Conservation (phyloP, 2,113 vertebrate species). For the Sinocyclocheilus grahami region DNA sequence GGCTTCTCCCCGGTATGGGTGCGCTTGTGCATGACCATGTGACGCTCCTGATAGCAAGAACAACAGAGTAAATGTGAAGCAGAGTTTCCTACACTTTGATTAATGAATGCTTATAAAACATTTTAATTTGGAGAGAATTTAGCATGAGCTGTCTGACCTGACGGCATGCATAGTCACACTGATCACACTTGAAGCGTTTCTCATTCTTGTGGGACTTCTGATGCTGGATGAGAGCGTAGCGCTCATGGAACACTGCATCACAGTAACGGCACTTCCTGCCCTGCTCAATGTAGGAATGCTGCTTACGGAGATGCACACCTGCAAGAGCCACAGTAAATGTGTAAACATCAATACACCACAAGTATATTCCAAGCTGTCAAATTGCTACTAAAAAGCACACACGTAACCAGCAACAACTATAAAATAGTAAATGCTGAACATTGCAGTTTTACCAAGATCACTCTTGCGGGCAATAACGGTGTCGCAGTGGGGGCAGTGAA, state of each 20-base stretch:
- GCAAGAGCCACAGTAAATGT: neutral
- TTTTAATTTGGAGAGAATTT: neutral
- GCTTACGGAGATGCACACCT: constrained; percentile 95
- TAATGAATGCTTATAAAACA: neutral
- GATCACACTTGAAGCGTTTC: constrained; percentile 96
- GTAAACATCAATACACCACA: neutral
- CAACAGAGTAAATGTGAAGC: neutral
- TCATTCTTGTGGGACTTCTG: constrained; percentile 98
- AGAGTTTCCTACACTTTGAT: neutral
- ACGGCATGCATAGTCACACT: constrained; percentile 95
- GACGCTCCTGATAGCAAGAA: constrained; percentile 81
- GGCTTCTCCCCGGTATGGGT: constrained; percentile 98
- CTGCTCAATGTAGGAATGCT: constrained; percentile 96
- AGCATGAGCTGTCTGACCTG: constrained; percentile 82
- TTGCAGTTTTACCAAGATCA: constrained; percentile 83
- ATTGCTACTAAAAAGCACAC: neutral
- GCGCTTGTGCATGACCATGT: constrained; percentile 97
- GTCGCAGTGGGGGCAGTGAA: constrained; percentile 98
- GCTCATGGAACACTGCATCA: constrained; percentile 93
- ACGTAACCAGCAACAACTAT: neutral
- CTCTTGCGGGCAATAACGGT: constrained; percentile 98
- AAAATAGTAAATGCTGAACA: neutral
- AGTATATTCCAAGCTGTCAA: neutral
- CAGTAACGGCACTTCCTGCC: constrained; percentile 97
- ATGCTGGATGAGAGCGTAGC: constrained; percentile 95